A percentile compares a stretch with the other conserved stretches of the same genome.
These are phyloP conservation scores for Julus scandinavius DNA, from an alignment of 2,888 invertebrate species.

Conservation along the genomic window DNA sequence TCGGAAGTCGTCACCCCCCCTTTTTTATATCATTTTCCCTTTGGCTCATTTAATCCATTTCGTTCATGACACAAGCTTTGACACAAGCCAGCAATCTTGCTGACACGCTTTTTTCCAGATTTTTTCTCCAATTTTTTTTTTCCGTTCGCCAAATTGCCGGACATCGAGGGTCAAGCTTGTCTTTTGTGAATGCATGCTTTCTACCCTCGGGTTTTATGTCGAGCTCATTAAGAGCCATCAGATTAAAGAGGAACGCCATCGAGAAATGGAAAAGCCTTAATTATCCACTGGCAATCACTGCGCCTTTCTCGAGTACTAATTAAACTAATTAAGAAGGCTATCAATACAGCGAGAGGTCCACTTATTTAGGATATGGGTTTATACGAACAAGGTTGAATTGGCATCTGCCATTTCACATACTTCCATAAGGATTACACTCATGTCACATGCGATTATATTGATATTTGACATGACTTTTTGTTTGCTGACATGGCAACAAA, in stretches of 20 bases:
- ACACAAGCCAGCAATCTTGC: conserved; percentile 40
- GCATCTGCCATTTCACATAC: not conserved
- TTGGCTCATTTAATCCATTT: conserved; percentile 37
- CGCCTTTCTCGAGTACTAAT: conserved; percentile 30
- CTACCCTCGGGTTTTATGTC: not conserved
- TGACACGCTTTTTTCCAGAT: conserved; percentile 17
- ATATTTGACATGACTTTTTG: too few relatives aligned
- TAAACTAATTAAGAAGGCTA: conserved; percentile 28
- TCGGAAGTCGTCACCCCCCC: not conserved
- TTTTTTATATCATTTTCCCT: conserved; percentile 40
- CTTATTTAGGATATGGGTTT: not conserved
- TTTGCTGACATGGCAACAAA: too few relatives aligned
- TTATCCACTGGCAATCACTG: conserved; percentile 26
- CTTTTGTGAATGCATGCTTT: conserved; percentile 25
- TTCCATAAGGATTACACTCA: not conserved
- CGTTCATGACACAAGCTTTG: conserved; percentile 31
- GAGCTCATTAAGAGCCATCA: conserved; percentile 39
- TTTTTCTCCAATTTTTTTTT: not conserved
- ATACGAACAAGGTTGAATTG: not conserved
- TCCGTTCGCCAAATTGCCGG: not conserved
- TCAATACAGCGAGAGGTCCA: conserved; percentile 3
- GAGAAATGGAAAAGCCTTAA: conserved; percentile 15
- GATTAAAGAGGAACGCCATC: conserved; percentile 27
- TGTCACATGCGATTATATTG: not conserved
- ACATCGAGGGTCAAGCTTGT: conserved; percentile 39